phyloP scores from a whole-genome alignment of 2,113 vertebrate genomes.

The Leucopternis melanops region DNA sequence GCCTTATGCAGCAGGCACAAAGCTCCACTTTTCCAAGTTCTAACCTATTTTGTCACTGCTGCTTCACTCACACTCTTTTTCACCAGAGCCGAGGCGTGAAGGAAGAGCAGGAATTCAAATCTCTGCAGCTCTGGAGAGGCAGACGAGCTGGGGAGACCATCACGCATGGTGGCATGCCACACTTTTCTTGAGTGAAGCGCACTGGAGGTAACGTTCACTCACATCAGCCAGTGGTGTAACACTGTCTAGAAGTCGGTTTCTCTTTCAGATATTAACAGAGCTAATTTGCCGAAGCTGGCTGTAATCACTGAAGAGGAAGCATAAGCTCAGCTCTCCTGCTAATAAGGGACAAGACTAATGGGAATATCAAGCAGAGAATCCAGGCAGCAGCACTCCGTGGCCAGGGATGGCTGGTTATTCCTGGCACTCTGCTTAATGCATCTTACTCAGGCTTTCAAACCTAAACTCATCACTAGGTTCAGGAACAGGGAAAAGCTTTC shows the following conservation, averaged over 20 bases:
- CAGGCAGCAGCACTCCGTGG: not conserved
- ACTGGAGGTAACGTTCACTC: not conserved
- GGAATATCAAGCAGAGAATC: not conserved
- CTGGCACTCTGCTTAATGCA: not conserved
- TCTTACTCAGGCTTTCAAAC: not conserved
- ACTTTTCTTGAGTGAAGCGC: not conserved
- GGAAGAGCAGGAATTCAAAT: not conserved
- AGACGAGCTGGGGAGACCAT: fast-evolving
- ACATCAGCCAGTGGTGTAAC: not conserved
- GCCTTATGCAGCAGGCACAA: not conserved
- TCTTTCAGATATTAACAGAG: not conserved
- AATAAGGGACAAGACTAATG: not conserved
- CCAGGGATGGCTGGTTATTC: not conserved
- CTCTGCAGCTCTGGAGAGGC: not conserved
- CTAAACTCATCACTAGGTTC: not conserved
- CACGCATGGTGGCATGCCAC: fast-evolving
- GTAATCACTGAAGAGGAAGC: not conserved
- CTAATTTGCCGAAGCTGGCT: not conserved
- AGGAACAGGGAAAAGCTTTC: not conserved
- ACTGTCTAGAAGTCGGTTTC: not conserved
- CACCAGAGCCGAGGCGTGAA: not conserved
- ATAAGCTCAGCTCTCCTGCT: not conserved
- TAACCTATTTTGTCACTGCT: not conserved
- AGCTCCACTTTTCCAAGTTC: not conserved
- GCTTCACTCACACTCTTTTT: not conserved